Evolutionary conservation across 1,140 invertebrate genomes (phyloP), one percentile per base, ranked within the genome.

Genomic region (Heliconius hermathena): DNA sequence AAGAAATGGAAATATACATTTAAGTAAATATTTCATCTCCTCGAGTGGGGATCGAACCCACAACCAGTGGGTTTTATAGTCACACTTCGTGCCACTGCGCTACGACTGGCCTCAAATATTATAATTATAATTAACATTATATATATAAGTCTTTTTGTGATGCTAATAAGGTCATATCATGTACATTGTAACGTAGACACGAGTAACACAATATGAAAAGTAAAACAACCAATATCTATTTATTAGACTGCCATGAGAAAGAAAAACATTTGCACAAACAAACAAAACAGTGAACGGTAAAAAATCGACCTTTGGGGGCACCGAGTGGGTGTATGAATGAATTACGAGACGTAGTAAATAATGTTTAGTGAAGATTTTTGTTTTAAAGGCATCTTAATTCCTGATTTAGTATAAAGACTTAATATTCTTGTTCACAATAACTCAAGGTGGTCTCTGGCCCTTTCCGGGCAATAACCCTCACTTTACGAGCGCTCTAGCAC

Each of bases 401-500:
- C 11, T 66, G 60, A 66, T 29, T 66, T 66, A 66, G 60, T 66
- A 66, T 11, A 66, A 66, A 66, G 9, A 29, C 26, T 66, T 66
- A 66, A 66, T 66, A 66, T 66, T 66, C 26, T 66, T 66, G 60
- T 66, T 66, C 60, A 66, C 13, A 66, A 76, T 66, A 70, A 76
- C 26, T 60, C 77, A 74, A 71, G 71, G 79, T 82, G 86, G 82
- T 82, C 83, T 66, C 60, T 66, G 60, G 41, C 60, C 60, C 60
- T 66, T 66, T 66, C 60, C 83, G 89, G 85, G 81, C 88, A 89
- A 82, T 90, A 86, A 89, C 87, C 89, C 86, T 86, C 33, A 73
- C 60, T 81, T 81, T 81, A 90, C 85, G 88, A 88, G 86, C 88
- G 76, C 81, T 81, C 85, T 76, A 83, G 83, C 86, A 90, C 85